Evolutionary conservation across 2,797 vertebrate genomes (phyloP), one percentile per base, ranked within the genome.

Genomic region (Rhinichthys osculus): DNA sequence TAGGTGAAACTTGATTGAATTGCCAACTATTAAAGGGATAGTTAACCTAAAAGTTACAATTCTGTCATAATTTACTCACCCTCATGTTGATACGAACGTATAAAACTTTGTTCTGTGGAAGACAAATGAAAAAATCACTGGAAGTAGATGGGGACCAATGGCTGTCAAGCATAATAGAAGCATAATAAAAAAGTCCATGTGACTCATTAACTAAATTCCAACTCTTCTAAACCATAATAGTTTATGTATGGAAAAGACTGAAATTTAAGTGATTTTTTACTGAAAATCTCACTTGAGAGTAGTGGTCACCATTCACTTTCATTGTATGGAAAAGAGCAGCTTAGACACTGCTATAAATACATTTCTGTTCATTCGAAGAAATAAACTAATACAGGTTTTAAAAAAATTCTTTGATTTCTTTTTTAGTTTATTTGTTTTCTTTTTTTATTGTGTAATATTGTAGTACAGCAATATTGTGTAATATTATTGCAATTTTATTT

Each of bases 1-100:
- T 99, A 89, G 1, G 89, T 85, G 33, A 40, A 81, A 38, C 33
- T 38, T 30, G 8, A 44, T n/a, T 54, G 4, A 16, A 4, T 69
- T 44, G 19, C 17, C 14, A 9, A 16, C 42, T 23, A 23, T 69
- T 44, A 62, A 62, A 13, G 10, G n/a, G 10, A 27, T 27, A 62
- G 23, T 62, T 62, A 27, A 10, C 21, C 21, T 21, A 70, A 70
- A 38, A 21, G 3, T 3, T 33, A 7, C 14, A 66, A 38, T 69
- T 38, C 16, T 38, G 19, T 21, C 19, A 69, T 38, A 7, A 10
- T 17, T 67, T 67, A 35, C 64, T 9, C 33, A 35, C 66, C 23
- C 9, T 62, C n/a, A 62, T 35, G 3, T 69, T 38, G 66, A 69
- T 21, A 8, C 23, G 40, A 71, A 23, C 2, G 10, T 10, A 50